Evolutionary conservation across 1,140 invertebrate species (phyloP).

Genomic region (Drosophila pallidifrons): DNA sequence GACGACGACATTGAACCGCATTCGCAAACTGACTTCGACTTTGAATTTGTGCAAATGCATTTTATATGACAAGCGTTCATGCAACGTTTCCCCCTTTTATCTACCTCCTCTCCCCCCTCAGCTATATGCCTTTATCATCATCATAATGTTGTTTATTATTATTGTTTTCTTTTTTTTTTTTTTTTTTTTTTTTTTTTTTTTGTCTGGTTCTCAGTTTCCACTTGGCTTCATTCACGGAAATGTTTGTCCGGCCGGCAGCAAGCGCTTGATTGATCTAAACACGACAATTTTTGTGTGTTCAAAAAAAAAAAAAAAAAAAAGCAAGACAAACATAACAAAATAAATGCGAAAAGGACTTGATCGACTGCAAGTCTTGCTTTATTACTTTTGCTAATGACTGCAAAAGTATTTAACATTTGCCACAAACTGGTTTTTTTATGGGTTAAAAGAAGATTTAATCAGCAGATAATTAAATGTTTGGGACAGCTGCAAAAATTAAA

Average conservation of each 20-base stretch:
- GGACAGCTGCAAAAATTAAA: too few relatives aligned
- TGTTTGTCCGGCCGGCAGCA: constrained; percentile 14
- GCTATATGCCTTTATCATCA: constrained; percentile 7
- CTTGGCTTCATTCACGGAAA: constrained; percentile 30
- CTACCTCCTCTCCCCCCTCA: neutral
- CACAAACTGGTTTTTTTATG: neutral
- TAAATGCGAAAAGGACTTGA: neutral
- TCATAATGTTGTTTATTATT: constrained; percentile 20
- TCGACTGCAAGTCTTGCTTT: neutral
- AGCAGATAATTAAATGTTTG: too few relatives aligned
- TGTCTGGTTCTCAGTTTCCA: constrained; percentile 23
- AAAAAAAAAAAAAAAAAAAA: neutral
- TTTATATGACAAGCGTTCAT: constrained; percentile 24
- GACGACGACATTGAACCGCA: constrained; percentile 41
- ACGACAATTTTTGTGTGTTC: constrained; percentile 24
- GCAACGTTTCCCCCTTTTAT: neutral
- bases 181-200: constrained; percentile 13
- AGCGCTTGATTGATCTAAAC: constrained; percentile 29
- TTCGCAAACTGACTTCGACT: constrained; percentile 48
- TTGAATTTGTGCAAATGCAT: constrained; percentile 50
- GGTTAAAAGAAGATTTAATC: neutral
- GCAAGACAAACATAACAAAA: neutral
- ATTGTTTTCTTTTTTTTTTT: constrained; percentile 12
- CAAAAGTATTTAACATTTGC: neutral
- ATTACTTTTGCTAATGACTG: neutral